Evolutionary conservation across 2,888 invertebrate genomes (phyloP), one percentile per base, ranked within the genome.

Genomic region (Eudemis profundana): DNA sequence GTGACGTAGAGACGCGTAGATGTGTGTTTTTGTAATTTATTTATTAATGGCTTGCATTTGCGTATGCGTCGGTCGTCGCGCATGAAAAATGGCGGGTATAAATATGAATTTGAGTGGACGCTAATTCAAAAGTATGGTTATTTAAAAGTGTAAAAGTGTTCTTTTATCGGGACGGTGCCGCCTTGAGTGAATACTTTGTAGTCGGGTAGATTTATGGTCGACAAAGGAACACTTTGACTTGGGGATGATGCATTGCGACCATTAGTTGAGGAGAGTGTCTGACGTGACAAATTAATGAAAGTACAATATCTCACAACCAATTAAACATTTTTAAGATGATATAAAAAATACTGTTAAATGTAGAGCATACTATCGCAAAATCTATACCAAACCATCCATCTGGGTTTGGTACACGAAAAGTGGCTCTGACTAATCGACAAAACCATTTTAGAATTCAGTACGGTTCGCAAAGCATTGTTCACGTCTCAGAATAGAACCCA

Each of bases 21-120:
- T 85, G 84, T 87, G 86, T 85, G 86, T 83, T 82, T 85, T 78
- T 83, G 84, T 89, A 84, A 90, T 88, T 88, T 89, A 90, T 88
- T 88, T 89, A 90, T 90, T 89, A 86, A 87, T 87, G 87, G 79
- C 76, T 75, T 83, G 87, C 86, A 88, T 87, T 89, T 86, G 86
- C 87, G 84, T 86, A 84, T 87, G 83, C 86, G 79, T 81, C 74
- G 81, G 79, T 85, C 77, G 83, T 81, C 84, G 83, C 76, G 78
- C 73, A 84, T 87, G 85, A 88, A 87, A 89, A 87, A 89, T 87
- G 82, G 81, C 78, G 70, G 78, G 80, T 84, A 85, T 85, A 84
- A 87, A 87, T 87, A 85, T 80, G 81, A 74, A 83, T 84, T 79
- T 83, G 80, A 83, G 83, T 84, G 79, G 86, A 83, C 78, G 78